phyloP scores from a whole-genome alignment of 2,888 invertebrate genomes.

The Steinernema hermaphroditum region DNA sequence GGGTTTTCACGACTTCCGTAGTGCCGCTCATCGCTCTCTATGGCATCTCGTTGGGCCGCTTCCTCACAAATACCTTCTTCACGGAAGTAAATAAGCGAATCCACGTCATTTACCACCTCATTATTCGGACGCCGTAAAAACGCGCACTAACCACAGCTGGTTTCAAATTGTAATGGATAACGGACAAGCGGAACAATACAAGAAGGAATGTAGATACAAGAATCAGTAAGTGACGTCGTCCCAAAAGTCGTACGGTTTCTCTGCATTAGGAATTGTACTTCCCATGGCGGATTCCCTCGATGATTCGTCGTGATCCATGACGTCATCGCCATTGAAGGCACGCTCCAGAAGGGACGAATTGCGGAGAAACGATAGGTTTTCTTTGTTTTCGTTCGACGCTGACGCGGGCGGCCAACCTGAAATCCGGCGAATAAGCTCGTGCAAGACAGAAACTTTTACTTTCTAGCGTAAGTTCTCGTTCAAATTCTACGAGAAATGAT shows the following conservation, averaged over 20 bases:
- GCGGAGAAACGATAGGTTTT: not conserved
- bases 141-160: too few species aligned
- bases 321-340: conserved; percentile 3
- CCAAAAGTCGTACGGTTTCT: conserved; percentile 1
- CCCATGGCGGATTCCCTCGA: not conserved
- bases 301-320: not conserved
- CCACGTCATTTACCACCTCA: too few species aligned
- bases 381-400: not conserved
- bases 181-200: too few species aligned
- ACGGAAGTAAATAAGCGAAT: too few species aligned
- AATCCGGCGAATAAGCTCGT: not conserved
- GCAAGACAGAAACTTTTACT: not conserved
- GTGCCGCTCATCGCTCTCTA: too few species aligned
- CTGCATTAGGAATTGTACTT: not conserved
- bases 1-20: too few species aligned
- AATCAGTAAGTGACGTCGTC: not conserved
- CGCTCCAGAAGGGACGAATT: not conserved
- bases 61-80: too few species aligned
- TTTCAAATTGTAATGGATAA: too few species aligned
- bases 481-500: conserved; percentile 13
- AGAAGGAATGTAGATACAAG: too few species aligned
- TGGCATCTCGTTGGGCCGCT: too few species aligned
- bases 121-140: not conserved
- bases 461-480: conserved; percentile 8
- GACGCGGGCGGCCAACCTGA: not conserved